Evolutionary conservation across 2,888 invertebrate species (phyloP).

Genomic region (Leptothorax acervorum): DNA sequence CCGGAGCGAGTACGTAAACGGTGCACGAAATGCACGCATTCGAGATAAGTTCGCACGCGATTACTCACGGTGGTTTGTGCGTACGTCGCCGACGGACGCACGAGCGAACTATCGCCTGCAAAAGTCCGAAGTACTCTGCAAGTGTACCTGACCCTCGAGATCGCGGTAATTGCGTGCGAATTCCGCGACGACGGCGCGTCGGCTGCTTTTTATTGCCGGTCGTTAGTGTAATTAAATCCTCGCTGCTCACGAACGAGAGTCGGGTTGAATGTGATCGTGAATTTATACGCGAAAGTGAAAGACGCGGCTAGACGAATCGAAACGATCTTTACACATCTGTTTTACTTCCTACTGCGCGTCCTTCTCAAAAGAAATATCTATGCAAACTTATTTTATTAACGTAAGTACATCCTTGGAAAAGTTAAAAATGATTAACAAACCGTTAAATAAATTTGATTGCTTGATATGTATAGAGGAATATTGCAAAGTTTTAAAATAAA

Average conservation of each 20-base stretch:
- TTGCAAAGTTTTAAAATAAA: background rate
- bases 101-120: conserved; percentile 29
- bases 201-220: conserved; percentile 74
- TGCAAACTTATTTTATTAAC: background rate
- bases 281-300: conserved; percentile 57
- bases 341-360: background rate
- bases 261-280: conserved; percentile 60
- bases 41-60: conserved; percentile 62
- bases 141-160: conserved; percentile 62
- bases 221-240: conserved; percentile 76
- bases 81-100: conserved; percentile 35
- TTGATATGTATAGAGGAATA: background rate
- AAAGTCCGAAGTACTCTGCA: conserved; percentile 50
- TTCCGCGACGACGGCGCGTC: conserved; percentile 74
- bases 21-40: conserved; percentile 49
- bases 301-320: conserved; percentile 21
- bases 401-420: background rate
- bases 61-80: conserved; percentile 63
- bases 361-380: background rate
- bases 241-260: conserved; percentile 58
- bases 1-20: conserved; percentile 33
- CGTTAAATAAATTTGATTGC: background rate
- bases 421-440: background rate
- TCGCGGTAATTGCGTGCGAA: conserved; percentile 74
- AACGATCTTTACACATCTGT: conserved; percentile 6